Evolutionary conservation across 2,797 vertebrate species (phyloP), one percentile per base, ranked within the genome.

Genomic region (Rhinogobio ventralis): DNA sequence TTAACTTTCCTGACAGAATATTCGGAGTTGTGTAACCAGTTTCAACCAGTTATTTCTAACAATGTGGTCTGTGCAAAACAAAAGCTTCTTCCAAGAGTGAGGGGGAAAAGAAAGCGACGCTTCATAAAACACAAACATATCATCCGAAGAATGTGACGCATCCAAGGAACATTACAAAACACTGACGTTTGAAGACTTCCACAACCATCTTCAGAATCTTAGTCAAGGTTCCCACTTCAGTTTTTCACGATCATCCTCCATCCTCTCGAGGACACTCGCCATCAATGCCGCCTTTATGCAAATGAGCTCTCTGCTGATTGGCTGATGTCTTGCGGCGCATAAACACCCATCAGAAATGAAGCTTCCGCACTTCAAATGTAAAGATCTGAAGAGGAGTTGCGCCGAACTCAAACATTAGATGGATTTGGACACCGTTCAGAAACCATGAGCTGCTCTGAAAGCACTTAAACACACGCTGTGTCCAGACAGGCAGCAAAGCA

Each of bases 31-130:
- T 15, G 14, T 7, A 39, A 60, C 51, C 74, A 60, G 74, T 42
- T 57, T 25, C 74, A 77, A 9, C 53, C 55, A 42, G 53, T 60
- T 11, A 55, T 62, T 77, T 45, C 55, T 77, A 42, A 77, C 53
- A 77, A 25, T 28, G 36, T 45, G 53, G 75, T 28, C 75, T 9
- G 75, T 19, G 75, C 75, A 77, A 77, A 77, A 77, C 75, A 77
- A 25, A 57, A 42, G 36, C 4, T n/a, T 77, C 55, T 77, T 77
- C 75, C 75, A 45, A 77, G 33, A 77, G 13, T 7, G 71, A 73
- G 25, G 45, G 46, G 71, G 6, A 20, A 77, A 14, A 55, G 73
- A 73, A n/a, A 55, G 25, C 39, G 46, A 25, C 45, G 23, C n/a
- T 72, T 49, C 45, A 73, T 49, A 49, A 49, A 73, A 28, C 45